phyloP scores from a whole-genome alignment of 2,797 vertebrate species.

The Echeneis naucrates region DNA sequence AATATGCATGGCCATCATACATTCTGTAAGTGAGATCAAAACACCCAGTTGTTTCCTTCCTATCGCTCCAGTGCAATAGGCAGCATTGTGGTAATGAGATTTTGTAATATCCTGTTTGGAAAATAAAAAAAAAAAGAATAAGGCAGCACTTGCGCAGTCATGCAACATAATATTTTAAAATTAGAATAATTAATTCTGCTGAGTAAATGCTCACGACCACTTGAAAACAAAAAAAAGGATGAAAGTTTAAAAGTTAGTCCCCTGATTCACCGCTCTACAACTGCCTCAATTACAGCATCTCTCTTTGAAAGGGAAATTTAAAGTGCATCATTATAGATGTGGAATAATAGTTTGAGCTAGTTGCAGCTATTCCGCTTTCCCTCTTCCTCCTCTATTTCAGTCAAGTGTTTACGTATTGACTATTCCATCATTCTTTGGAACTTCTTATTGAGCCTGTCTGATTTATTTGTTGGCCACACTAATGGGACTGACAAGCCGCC shows the following conservation, averaged over 20 bases:
- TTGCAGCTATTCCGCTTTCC: conserved; percentile 31
- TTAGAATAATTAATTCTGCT: conserved; percentile 49
- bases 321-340: conserved; percentile 38
- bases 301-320: conserved; percentile 29
- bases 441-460: conserved; percentile 52
- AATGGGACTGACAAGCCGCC: conserved; percentile 5
- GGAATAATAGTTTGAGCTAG: conserved; percentile 1
- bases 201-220: conserved; percentile 49
- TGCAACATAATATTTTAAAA: conserved; percentile 44
- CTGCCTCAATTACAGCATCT: conserved; percentile 46
- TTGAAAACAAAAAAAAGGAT: conserved; percentile 52
- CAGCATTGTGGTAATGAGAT: conserved; percentile 19
- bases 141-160: conserved; percentile 34
- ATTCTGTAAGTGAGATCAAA: conserved; percentile 15
- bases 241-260: conserved; percentile 30
- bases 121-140: conserved; percentile 42
- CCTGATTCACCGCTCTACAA: conserved; percentile 13
- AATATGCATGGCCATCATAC: conserved; percentile 29
- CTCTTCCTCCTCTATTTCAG: conserved; percentile 5
- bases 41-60: conserved; percentile 2
- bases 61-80: not conserved
- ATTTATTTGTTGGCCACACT: conserved; percentile 45
- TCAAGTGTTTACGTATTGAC: conserved; percentile 58
- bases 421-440: conserved; percentile 46
- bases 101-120: conserved; percentile 35